Evolutionary conservation across 2,797 vertebrate species (phyloP).

Genomic region (Caiman crocodilus): DNA sequence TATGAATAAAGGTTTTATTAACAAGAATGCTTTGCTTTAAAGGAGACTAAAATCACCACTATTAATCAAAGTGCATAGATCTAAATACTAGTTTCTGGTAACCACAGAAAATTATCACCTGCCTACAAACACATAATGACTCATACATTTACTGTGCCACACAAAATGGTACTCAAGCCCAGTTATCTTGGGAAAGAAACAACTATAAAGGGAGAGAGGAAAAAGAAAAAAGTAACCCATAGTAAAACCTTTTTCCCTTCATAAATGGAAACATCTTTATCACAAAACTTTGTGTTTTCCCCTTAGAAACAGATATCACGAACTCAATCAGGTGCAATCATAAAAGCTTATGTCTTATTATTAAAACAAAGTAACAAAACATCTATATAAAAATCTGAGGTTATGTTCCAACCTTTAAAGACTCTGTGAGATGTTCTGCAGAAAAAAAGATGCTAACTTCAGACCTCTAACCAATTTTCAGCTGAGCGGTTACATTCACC

Average conservation of each 20-base stretch:
- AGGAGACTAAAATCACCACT: slow-evolving; percentile 27
- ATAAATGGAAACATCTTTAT: neutral
- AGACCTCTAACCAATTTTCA: neutral
- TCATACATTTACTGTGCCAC: neutral
- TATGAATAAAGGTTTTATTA: neutral
- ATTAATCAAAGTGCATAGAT: slow-evolving; percentile 5
- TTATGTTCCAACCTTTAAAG: neutral
- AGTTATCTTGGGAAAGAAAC: neutral
- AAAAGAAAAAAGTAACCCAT: neutral
- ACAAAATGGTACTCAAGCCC: neutral
- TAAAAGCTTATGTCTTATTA: neutral
- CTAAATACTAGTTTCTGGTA: neutral
- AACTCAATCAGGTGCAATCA: neutral
- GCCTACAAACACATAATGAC: neutral
- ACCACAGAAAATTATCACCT: slow-evolving; percentile 9
- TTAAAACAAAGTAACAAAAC: neutral
- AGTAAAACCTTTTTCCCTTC: neutral
- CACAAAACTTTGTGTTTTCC: neutral
- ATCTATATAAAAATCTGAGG: neutral
- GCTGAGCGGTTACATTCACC: neutral
- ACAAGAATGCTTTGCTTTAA: slow-evolving; percentile 2
- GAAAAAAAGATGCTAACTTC: neutral
- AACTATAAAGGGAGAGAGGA: neutral
- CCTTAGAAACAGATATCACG: neutral
- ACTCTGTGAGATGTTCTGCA: neutral